phyloP scores from a whole-genome alignment of 2,797 vertebrate genomes.

The Coregonus sp. region DNA sequence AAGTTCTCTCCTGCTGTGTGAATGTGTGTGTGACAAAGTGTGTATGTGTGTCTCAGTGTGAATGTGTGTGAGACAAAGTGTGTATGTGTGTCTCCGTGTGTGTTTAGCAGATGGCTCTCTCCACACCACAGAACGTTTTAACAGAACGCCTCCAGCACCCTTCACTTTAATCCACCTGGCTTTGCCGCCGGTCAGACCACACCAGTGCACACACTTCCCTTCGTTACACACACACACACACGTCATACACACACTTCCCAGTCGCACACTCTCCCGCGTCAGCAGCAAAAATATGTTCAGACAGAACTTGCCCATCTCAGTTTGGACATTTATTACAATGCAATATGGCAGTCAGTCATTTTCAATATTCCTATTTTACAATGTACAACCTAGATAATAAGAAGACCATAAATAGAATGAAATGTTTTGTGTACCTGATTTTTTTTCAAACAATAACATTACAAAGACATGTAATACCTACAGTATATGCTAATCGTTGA shows the following conservation, averaged over 20 bases:
- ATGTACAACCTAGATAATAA: constrained; percentile 98
- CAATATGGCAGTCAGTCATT: constrained; percentile 77
- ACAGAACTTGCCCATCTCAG: background rate
- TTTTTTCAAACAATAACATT: constrained; percentile 71
- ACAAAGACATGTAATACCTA: constrained; percentile 38
- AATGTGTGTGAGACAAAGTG: background rate
- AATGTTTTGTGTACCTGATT: constrained; percentile 94
- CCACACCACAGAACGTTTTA: constrained; percentile 39
- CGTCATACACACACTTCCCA: constrained; percentile 27
- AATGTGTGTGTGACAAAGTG: background rate
- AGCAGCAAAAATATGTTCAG: background rate
- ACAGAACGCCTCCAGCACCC: constrained; percentile 54
- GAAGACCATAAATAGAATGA: constrained; percentile 99
- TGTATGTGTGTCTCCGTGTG: background rate
- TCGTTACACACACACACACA: constrained; percentile 33
- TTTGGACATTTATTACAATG: constrained; percentile 90
- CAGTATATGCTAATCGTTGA: constrained; percentile 42
- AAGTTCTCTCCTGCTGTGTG: background rate
- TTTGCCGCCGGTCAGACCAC: background rate
- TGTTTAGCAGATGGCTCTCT: background rate
- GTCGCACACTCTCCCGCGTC: background rate
- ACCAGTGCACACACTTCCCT: background rate
- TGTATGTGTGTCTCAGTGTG: background rate
- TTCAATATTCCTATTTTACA: constrained; percentile 87
- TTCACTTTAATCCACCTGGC: constrained; percentile 1